phyloP scores from a whole-genome alignment of 2,113 vertebrate species.

The Hypocryptadius cinnamomeus region DNA sequence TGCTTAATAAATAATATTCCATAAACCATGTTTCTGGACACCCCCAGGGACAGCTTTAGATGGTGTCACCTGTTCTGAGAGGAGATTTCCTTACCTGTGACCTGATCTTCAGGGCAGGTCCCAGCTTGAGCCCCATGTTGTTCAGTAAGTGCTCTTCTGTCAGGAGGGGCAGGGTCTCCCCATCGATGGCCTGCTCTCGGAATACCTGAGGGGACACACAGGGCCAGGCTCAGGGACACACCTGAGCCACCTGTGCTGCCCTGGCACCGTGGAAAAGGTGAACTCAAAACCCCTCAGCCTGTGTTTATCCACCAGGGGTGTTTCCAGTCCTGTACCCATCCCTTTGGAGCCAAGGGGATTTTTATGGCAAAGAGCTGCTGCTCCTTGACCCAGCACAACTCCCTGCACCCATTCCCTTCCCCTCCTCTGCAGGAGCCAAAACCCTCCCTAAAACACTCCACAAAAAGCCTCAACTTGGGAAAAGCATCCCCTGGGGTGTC shows the following conservation, averaged over 20 bases:
- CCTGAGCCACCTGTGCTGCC: accelerated
- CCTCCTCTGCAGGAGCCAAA: not conserved
- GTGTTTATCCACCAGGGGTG: accelerated
- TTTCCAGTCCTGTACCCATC: accelerated
- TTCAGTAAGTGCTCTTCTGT: conserved; percentile 93
- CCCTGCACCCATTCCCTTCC: not conserved
- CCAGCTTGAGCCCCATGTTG: conserved; percentile 95
- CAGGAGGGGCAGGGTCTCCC: conserved; percentile 92
- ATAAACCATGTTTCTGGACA: not conserved
- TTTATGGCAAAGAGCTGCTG: not conserved
- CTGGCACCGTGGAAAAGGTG: accelerated
- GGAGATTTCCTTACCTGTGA: conserved; percentile 80
- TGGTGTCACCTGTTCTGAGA: accelerated
- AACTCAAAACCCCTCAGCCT: accelerated
- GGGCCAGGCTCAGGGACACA: not conserved
- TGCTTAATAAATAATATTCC: accelerated
- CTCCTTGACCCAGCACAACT: not conserved
- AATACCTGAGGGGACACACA: conserved; percentile 78
- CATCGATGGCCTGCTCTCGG: conserved; percentile 94
- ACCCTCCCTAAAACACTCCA: not conserved
- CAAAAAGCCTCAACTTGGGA: not conserved
- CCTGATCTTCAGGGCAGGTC: conserved; percentile 93
- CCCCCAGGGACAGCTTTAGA: not conserved
- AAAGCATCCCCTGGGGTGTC: not conserved
- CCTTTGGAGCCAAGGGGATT: not conserved